Percentiles rank a stretch among this genome's conserved stretches.
Evolutionary conservation across 2,797 vertebrate species (phyloP).

Genomic region (Alauda arvensis): DNA sequence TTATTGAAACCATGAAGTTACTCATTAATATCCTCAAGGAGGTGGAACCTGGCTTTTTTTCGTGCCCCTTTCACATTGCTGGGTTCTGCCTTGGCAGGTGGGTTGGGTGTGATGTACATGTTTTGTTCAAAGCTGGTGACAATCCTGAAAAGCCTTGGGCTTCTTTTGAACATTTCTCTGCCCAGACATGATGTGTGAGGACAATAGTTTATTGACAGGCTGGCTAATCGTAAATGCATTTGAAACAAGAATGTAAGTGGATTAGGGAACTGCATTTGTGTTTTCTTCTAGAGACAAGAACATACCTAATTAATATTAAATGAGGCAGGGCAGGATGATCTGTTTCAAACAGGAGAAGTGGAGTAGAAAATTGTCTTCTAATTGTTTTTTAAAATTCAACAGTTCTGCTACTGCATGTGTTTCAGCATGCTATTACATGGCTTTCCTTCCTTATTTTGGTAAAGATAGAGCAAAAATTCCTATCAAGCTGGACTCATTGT

Average conservation of each 20-base stretch:
- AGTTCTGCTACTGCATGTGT: neutral
- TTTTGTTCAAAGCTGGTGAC: neutral
- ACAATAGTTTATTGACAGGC: neutral
- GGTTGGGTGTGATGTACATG: neutral
- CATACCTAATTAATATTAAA: slow-evolving; percentile 35
- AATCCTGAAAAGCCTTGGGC: neutral
- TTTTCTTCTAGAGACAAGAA: slow-evolving; percentile 15
- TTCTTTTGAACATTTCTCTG: neutral
- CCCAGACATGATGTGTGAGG: neutral
- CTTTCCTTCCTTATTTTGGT: slow-evolving; percentile 32
- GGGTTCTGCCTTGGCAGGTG: neutral
- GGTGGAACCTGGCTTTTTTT: slow-evolving; percentile 24
- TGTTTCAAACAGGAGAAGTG: slow-evolving; percentile 16
- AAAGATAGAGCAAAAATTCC: slow-evolving; percentile 32
- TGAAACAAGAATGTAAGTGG: neutral
- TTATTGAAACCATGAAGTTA: slow-evolving; percentile 36
- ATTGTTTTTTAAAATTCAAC: slow-evolving; percentile 24
- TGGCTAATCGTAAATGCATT: neutral
- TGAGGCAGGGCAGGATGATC: slow-evolving; percentile 26
- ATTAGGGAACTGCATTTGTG: slow-evolving; percentile 12
- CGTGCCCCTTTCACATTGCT: neutral
- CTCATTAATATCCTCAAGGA: slow-evolving; percentile 49
- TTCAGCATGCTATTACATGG: neutral
- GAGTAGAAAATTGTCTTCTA: slow-evolving; percentile 36
- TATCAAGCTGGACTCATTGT: neutral